Percentiles rank a stretch among this genome's conserved stretches.
Conservation (phyloP, 2,888 invertebrate genomes). For the Caenorhabditis sp. region DNA sequence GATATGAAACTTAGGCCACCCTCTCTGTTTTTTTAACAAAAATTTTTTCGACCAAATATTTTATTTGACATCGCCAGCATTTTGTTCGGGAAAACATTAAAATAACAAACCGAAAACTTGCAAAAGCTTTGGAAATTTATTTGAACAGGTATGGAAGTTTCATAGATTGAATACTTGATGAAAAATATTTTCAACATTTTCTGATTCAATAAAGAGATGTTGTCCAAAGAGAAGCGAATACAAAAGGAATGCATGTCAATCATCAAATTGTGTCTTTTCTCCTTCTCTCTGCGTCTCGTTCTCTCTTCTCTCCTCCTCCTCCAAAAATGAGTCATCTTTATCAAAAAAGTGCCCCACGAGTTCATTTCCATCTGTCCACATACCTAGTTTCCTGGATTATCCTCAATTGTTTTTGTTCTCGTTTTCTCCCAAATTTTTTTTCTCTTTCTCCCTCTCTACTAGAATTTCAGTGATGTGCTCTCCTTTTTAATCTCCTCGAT, state of each 20-base stretch:
- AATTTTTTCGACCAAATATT: background rate
- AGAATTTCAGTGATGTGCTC: conserved; percentile 25
- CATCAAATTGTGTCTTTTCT: conserved; percentile 41
- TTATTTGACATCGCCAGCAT: background rate
- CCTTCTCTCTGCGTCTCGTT: conserved; percentile 1
- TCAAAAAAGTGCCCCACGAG: conserved; percentile 22
- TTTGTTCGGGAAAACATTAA: background rate
- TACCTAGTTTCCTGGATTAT: conserved; percentile 22
- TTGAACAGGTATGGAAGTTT: background rate
- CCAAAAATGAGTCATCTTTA: conserved; percentile 42
- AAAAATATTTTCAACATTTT: background rate
- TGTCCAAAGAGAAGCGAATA: background rate
- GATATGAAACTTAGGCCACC: conserved; percentile 1
- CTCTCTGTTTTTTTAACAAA: background rate
- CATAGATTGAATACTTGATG: background rate
- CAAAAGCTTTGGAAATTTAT: background rate
- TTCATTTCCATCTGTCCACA: conserved; percentile 10
- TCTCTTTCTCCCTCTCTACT: background rate
- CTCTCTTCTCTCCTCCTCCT: conserved; percentile 17
- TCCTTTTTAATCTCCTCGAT: conserved; percentile 25
- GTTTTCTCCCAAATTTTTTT: background rate
- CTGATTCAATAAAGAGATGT: background rate
- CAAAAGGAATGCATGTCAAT: conserved; percentile 46
- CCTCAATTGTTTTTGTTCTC: conserved; percentile 25
- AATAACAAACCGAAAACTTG: conserved; percentile 1